These are phyloP conservation scores for Tanypteryx hageni DNA, from an alignment of 2,888 invertebrate genomes.

Conservation along the genomic window DNA sequence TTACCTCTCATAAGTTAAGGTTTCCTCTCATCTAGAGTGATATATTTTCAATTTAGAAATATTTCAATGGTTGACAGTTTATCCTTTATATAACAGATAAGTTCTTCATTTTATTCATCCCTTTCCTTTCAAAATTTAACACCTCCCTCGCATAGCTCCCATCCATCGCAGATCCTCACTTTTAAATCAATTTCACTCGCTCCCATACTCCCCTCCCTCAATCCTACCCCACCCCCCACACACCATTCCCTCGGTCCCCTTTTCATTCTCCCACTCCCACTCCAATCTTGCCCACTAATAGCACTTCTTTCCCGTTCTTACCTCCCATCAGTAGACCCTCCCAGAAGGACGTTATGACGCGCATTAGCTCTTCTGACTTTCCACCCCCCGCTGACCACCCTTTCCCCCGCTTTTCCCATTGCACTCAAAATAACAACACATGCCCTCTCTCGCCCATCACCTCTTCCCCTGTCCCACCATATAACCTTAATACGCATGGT, in stretches of 20 bases:
- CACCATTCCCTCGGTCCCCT: neutral
- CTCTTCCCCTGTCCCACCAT: no score
- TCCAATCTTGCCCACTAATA: no score
- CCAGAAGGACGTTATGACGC: no score
- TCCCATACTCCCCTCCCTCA: neutral
- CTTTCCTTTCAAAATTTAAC: conserved; percentile 28
- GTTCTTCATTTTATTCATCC: conserved; percentile 28
- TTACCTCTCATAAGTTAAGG: no score
- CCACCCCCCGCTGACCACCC: no score
- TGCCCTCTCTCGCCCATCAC: no score
- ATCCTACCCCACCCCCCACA: neutral
- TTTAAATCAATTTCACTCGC: conserved; percentile 32
- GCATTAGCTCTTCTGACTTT: no score
- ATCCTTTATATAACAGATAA: conserved; percentile 32
- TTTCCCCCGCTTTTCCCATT: no score
- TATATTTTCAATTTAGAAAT: conserved; percentile 16
- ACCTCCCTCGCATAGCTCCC: neutral
- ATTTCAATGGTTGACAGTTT: conserved; percentile 2
- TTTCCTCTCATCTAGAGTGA: neutral
- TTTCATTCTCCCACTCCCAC: neutral
- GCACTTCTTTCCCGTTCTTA: no score
- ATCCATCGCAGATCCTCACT: conserved; percentile 28
- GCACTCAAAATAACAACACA: no score
- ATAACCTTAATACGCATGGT: no score
- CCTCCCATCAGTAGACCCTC: no score